Base-by-base conservation (phyloP, 2,797 vertebrate species). In the Pagetopsis macropterus region DNA sequence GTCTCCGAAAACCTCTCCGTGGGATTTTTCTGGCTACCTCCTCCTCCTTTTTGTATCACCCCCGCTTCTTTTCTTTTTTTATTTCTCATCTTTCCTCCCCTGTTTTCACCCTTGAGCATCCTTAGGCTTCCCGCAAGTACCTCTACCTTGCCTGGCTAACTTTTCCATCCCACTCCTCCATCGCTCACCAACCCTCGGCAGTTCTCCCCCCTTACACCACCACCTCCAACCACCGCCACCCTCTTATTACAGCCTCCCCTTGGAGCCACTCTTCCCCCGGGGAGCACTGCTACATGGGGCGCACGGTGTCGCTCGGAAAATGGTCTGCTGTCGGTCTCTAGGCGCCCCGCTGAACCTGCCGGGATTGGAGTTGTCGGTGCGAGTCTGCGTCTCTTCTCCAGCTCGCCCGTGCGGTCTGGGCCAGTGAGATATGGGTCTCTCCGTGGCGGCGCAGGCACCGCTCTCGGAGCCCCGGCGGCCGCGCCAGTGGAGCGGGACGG, bases 401-500 rank as follows among this genome's bases (percentile, higher is more conserved):
- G 61, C 76, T 86, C 86, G 80, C 76, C 82, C 64, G 79, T 84
- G 86, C 86, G 69, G 86, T 63, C 88, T 87, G 87, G 88, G 86
- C 82, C 88, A 92, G 85, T 94, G 91, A 94, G 81, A 91, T 41
- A 90, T 95, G 94, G 91, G 88, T 92, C 79, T 79, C 76, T 88
- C 81, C 66, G 91, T 79, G 84, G 87, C 86, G 83, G 86, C 81
- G 56, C 84, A 70, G 72, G 82, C 90, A 83, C 83, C 88, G 78
- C 77, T 86, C 62, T 69, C 76, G 68, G 89, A 93, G 90, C 91
- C 88, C 85, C 84, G 91, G 51, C 87, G 88, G 76, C 90, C 72
- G 88, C 90, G 89, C 72, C 94, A 82, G 85, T 92, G 94, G 92
- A 87, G 94, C 94, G 95, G 95, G 93, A 93, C 95, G 79, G 95